Conservation (phyloP, 2,113 vertebrate genomes). For the Turdus rufiventris region DNA sequence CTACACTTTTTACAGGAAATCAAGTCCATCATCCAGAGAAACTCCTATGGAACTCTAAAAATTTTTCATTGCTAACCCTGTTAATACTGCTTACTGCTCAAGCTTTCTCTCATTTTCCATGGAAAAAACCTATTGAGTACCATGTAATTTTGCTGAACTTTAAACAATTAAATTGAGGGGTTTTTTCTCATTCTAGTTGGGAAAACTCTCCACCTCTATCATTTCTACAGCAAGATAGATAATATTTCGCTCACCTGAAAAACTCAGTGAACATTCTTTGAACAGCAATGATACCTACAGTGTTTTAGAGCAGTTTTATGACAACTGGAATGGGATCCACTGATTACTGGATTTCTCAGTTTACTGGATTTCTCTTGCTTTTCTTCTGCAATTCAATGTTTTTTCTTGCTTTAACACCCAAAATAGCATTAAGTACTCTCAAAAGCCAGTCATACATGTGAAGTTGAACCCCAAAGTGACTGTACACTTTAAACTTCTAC, state of each 20-base stretch:
- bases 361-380: not conserved
- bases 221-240: not conserved
- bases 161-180: not conserved
- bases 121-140: not conserved
- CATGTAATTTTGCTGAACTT: not conserved
- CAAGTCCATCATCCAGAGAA: not conserved
- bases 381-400: not conserved
- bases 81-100: not conserved
- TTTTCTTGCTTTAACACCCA: not conserved
- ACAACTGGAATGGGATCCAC: not conserved
- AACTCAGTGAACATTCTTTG: not conserved
- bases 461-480: not conserved
- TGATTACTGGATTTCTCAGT: not conserved
- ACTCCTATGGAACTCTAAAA: not conserved
- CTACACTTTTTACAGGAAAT: not conserved
- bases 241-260: not conserved
- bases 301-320: not conserved
- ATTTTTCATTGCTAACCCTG: not conserved
- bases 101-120: not conserved
- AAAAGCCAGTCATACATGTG: fast-evolving
- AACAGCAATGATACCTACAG: not conserved
- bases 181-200: not conserved
- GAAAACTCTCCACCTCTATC: not conserved
- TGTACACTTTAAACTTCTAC: not conserved
- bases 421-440: not conserved